These are phyloP conservation scores for Drosophila pseudotakahashii DNA, from an alignment of 2,888 invertebrate genomes.

Conservation along the genomic window DNA sequence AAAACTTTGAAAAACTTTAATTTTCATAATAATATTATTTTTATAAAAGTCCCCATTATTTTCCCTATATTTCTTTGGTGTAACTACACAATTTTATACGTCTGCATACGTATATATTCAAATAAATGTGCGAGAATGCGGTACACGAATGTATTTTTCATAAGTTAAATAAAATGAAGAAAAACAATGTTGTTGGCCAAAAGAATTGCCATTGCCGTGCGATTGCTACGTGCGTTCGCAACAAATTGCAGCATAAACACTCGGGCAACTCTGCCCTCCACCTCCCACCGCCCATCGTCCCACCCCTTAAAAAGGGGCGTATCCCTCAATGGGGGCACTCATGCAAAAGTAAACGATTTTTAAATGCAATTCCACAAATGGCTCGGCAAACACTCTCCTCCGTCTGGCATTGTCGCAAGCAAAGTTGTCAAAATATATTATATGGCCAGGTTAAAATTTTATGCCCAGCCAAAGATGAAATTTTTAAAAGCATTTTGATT, in stretches of 20 bases:
- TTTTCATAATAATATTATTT: too few species aligned
- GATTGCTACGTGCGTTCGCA: constrained; percentile 47
- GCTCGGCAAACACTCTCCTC: constrained; percentile 2
- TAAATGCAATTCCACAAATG: constrained; percentile 60
- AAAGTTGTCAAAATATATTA: constrained; percentile 37
- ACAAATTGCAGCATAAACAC: constrained; percentile 50
- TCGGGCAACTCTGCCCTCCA: constrained; percentile 1
- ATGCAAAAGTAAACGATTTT: constrained; percentile 65
- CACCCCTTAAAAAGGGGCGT: constrained; percentile 1
- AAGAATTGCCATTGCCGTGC: constrained; percentile 28
- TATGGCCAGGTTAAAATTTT: constrained; percentile 52
- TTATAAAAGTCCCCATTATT: too few species aligned
- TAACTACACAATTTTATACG: not conserved
- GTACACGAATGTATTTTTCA: constrained; percentile 32
- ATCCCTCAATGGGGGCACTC: constrained; percentile 12
- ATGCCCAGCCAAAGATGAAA: constrained; percentile 57
- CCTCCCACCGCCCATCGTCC: not conserved
- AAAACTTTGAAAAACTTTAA: too few species aligned
- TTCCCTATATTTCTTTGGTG: not conserved
- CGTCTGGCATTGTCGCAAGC: constrained; percentile 23
- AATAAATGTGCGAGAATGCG: constrained; percentile 6
- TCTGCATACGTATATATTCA: not conserved
- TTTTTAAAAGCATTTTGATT: constrained; percentile 71
- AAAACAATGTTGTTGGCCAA: constrained; percentile 40
- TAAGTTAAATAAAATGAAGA: constrained; percentile 36